Evolutionary conservation across 2,888 invertebrate genomes (phyloP).

Genomic region (Eristalis pertinax): DNA sequence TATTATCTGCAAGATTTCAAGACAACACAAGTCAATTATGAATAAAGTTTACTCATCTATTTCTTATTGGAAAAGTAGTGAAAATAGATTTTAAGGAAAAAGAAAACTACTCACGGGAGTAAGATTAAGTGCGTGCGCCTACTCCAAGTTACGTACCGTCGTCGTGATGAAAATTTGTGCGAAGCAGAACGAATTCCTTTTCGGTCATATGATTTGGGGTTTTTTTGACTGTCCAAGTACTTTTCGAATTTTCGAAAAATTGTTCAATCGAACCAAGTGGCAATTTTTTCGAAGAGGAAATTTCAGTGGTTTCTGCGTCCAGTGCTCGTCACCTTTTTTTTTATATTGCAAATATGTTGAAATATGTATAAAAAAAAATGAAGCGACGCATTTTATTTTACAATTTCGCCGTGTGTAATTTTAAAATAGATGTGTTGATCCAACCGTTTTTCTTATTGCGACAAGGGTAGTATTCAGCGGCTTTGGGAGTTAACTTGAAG

Average conservation of each 20-base stretch:
- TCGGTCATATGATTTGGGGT: conserved; percentile 80
- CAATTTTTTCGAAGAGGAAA: not conserved
- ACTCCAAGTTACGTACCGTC: conserved; percentile 75
- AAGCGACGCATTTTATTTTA: no score
- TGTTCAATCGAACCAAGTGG: not conserved
- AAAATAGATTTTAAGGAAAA: conserved; percentile 26
- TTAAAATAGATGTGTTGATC: no score
- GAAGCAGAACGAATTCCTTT: conserved; percentile 74
- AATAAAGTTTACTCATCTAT: not conserved
- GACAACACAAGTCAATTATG: conserved; percentile 21
- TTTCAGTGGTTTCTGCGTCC: not conserved
- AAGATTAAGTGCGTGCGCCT: conserved; percentile 75
- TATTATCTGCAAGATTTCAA: conserved; percentile 39
- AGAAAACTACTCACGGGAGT: conserved; percentile 74
- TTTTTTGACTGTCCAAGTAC: conserved; percentile 50
- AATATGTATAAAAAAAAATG: no score
- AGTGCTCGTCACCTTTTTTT: not conserved
- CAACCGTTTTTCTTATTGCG: no score
- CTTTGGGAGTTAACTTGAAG: no score
- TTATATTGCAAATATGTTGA: not conserved
- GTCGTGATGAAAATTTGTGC: conserved; percentile 60
- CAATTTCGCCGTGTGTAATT: no score
- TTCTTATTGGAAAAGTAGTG: conserved; percentile 15
- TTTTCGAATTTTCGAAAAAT: conserved; percentile 25
- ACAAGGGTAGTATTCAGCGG: no score